Conservation (phyloP, 2,113 vertebrate species). For the Leucoraja erinaceus region DNA sequence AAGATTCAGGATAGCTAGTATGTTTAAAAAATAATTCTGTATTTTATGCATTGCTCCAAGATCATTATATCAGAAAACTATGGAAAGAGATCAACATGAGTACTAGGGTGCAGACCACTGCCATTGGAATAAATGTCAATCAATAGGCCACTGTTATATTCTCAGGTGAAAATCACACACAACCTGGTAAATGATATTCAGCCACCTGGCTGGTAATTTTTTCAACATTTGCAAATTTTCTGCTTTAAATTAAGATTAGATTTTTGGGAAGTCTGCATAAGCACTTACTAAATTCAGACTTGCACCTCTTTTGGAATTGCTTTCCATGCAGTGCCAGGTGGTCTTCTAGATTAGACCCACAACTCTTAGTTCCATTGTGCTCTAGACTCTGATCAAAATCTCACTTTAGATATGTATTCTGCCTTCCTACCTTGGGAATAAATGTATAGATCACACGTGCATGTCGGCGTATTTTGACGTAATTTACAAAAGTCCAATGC, state of each 20-base stretch:
- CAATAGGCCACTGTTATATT: neutral
- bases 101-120: neutral
- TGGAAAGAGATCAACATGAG: conserved; percentile 10
- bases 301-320: neutral
- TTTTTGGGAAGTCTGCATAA: neutral
- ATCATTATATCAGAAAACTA: neutral
- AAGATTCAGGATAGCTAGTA: neutral
- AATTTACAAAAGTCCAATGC: too few relatives aligned
- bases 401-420: neutral
- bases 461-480: too few relatives aligned
- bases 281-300: neutral
- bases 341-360: neutral
- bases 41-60: neutral
- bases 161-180: neutral
- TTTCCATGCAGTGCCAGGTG: neutral
- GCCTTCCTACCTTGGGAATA: neutral
- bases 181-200: neutral
- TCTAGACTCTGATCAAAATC: neutral
- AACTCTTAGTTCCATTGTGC: neutral
- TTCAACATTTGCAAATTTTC: neutral
- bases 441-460: too few relatives aligned
- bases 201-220: neutral
- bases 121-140: neutral
- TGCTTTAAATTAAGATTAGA: neutral
- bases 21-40: neutral